phyloP scores from a whole-genome alignment of 1,140 invertebrate species.

The Pemphigus obesinymphae region DNA sequence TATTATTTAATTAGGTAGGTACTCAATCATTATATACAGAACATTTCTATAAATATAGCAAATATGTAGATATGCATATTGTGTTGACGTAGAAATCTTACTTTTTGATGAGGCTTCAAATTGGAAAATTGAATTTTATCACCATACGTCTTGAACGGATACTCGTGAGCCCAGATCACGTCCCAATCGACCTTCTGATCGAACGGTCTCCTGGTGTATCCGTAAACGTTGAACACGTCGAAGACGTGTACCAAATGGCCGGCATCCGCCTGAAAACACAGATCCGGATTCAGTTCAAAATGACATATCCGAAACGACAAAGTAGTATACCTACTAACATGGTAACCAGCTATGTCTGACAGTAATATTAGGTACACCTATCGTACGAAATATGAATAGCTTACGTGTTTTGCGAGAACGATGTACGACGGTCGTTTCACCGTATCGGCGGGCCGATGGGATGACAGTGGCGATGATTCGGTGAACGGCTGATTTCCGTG shows the following conservation, averaged over 20 bases:
- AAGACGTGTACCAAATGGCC: slow-evolving; percentile 75
- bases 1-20: background rate
- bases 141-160: slow-evolving; percentile 70
- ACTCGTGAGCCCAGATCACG: slow-evolving; percentile 89
- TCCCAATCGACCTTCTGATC: slow-evolving; percentile 68
- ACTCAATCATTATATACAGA: too few relatives aligned
- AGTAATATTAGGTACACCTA: too few relatives aligned
- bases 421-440: slow-evolving; percentile 32
- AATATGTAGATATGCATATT: too few relatives aligned
- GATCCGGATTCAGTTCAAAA: background rate
- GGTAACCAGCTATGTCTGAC: too few relatives aligned
- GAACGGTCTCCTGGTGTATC: slow-evolving; percentile 58
- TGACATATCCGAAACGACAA: too few relatives aligned
- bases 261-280: slow-evolving; percentile 54
- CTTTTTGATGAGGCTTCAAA: slow-evolving; percentile 67
- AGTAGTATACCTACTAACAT: too few relatives aligned
- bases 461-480: too few relatives aligned
- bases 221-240: slow-evolving; percentile 65
- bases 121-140: slow-evolving; percentile 55
- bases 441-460: background rate
- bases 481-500: slow-evolving; percentile 27
- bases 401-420: slow-evolving; percentile 43
- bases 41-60: too few relatives aligned
- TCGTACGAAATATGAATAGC: slow-evolving; percentile 7
- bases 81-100: slow-evolving; percentile 43